Percentiles rank a stretch among this genome's conserved stretches.
phyloP scores from a whole-genome alignment of 64 coral and sea anemone genomes.

The Montipora cactus region DNA sequence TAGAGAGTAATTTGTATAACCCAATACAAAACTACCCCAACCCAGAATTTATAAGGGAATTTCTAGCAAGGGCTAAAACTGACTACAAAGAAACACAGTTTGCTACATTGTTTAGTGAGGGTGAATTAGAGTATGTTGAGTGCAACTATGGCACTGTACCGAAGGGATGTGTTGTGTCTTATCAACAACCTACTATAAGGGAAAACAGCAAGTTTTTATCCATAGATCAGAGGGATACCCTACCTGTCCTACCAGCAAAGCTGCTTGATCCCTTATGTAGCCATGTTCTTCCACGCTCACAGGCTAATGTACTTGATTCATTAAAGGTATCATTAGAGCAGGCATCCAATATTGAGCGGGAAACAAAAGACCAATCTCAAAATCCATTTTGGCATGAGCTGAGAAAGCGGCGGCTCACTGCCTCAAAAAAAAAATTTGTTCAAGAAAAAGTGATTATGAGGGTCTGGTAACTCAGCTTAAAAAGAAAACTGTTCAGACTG shows the following conservation, averaged over 20 bases:
- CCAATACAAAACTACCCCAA: slow-evolving; percentile 26
- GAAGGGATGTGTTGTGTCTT: slow-evolving; percentile 51
- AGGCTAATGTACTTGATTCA: neutral
- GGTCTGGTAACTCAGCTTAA: slow-evolving; percentile 19
- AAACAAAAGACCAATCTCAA: slow-evolving; percentile 10
- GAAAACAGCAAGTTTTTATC: slow-evolving; percentile 42
- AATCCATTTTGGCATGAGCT: slow-evolving; percentile 65
- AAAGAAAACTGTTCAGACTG: slow-evolving; percentile 63
- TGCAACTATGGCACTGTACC: slow-evolving; percentile 61
- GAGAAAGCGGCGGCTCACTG: slow-evolving; percentile 48
- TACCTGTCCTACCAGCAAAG: slow-evolving; percentile 21
- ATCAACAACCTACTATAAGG: slow-evolving; percentile 43
- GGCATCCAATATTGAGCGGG: neutral
- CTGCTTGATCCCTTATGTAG: neutral
- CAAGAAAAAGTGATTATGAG: slow-evolving; percentile 29
- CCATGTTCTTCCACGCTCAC: neutral
- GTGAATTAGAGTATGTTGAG: slow-evolving; percentile 46
- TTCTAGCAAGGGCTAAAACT: slow-evolving; percentile 36
- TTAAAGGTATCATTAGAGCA: neutral
- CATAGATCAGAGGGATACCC: slow-evolving; percentile 4
- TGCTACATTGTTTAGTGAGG: slow-evolving; percentile 25
- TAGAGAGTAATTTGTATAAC: slow-evolving; percentile 64
- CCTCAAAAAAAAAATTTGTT: slow-evolving; percentile 59
- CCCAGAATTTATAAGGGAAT: slow-evolving; percentile 29
- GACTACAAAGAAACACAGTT: slow-evolving; percentile 50